phyloP scores from a whole-genome alignment of 2,797 vertebrate species.

The Phataginus tricuspis region DNA sequence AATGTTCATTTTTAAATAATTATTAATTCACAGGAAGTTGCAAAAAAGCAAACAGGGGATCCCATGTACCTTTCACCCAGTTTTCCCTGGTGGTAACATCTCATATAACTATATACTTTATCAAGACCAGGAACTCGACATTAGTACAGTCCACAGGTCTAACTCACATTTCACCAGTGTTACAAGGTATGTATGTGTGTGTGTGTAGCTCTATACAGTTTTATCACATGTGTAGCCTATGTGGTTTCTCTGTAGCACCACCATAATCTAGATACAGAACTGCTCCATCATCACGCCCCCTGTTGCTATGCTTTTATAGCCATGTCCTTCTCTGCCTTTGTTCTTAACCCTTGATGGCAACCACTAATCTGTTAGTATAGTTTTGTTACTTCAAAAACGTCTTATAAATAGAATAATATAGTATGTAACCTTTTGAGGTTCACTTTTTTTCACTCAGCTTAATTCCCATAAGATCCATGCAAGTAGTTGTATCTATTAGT shows the following conservation, averaged over 20 bases:
- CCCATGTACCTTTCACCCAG: not conserved
- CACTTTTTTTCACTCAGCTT: not conserved
- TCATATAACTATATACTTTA: not conserved
- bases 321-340: not conserved
- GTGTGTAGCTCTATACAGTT: not conserved
- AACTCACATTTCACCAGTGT: not conserved
- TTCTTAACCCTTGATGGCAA: not conserved
- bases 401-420: not conserved
- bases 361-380: not conserved
- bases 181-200: not conserved
- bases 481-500: not conserved
- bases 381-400: constrained; percentile 33
- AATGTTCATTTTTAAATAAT: constrained; percentile 35
- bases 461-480: not conserved
- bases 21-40: not conserved
- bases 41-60: not conserved
- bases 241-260: not conserved
- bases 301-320: not conserved
- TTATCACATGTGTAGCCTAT: not conserved
- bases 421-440: constrained; percentile 7
- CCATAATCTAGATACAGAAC: not conserved
- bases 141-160: not conserved
- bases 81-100: not conserved
- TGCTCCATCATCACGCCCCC: not conserved
- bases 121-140: not conserved